Evolutionary conservation across 2,888 invertebrate genomes (phyloP).

Genomic region (Diaprepes abbreviatus): DNA sequence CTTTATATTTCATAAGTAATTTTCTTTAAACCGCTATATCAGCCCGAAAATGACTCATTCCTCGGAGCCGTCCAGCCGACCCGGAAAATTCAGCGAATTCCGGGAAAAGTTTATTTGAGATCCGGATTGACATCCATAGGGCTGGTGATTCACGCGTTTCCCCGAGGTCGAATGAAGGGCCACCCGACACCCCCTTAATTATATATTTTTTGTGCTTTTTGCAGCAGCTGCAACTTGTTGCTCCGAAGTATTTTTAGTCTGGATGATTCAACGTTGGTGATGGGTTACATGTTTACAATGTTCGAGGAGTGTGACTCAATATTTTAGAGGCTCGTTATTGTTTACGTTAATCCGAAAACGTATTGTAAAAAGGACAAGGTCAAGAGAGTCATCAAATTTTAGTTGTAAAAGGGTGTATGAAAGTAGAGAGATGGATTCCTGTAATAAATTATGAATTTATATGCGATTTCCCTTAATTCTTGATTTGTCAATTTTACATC

Average conservation of each 20-base stretch:
- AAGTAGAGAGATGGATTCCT: no score
- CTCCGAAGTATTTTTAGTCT: constrained; percentile 8
- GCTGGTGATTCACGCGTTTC: background rate
- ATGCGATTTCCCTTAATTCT: no score
- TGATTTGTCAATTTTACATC: no score
- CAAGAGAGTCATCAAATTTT: no score
- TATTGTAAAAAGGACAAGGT: no score
- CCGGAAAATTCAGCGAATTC: constrained; percentile 14
- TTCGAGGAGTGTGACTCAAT: background rate
- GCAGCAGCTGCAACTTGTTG: background rate
- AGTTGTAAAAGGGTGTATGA: no score
- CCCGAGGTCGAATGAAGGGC: background rate
- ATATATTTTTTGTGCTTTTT: background rate
- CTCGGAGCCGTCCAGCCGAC: constrained; percentile 6
- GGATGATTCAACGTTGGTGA: constrained; percentile 6
- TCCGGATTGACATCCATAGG: background rate
- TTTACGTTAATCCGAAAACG: background rate
- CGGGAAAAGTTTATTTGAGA: constrained; percentile 15
- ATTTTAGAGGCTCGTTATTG: background rate
- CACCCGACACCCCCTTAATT: background rate
- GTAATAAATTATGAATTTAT: no score
- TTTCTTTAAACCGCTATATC: background rate
- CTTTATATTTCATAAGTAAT: background rate
- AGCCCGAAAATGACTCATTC: background rate
- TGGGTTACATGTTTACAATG: background rate